A percentile compares a stretch with the other conserved stretches of the same genome.
Conservation (phyloP, 2,888 invertebrate genomes). For the Orthonevra nobilis region DNA sequence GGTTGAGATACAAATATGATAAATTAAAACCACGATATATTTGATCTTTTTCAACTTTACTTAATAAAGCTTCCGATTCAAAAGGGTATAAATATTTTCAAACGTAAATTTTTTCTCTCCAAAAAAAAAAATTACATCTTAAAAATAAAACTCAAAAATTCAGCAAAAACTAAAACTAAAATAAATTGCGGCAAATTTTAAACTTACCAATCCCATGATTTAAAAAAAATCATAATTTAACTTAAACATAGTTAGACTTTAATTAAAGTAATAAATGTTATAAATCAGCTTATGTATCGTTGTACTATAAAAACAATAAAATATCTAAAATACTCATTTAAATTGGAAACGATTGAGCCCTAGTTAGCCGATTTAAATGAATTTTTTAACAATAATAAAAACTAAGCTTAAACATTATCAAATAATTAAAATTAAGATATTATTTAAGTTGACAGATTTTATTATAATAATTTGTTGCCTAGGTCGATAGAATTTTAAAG, state of each 20-base stretch:
- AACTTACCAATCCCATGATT: too few species aligned
- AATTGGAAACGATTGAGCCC: constrained; percentile 79
- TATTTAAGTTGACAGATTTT: not conserved
- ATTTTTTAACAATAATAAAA: constrained; percentile 38
- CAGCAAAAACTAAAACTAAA: too few species aligned
- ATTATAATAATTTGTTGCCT: not conserved
- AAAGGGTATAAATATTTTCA: too few species aligned
- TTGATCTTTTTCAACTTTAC: too few species aligned
- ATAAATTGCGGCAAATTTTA: too few species aligned
- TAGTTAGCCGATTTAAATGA: constrained; percentile 79
- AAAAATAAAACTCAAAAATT: too few species aligned
- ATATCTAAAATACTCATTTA: constrained; percentile 74
- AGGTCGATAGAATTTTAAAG: not conserved
- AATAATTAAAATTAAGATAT: not conserved
- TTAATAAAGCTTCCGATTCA: too few species aligned
- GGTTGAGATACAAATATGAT: too few species aligned
- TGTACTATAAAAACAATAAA: not conserved
- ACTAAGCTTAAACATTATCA: too few species aligned
- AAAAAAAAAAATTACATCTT: too few species aligned
- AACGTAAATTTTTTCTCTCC: too few species aligned
- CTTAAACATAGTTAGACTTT: constrained; percentile 5
- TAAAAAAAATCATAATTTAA: not conserved
- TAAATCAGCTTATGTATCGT: not conserved
- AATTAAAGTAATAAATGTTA: not conserved
- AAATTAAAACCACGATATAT: too few species aligned